Conservation (phyloP, 2,797 vertebrate species). For the Karalla daura region DNA sequence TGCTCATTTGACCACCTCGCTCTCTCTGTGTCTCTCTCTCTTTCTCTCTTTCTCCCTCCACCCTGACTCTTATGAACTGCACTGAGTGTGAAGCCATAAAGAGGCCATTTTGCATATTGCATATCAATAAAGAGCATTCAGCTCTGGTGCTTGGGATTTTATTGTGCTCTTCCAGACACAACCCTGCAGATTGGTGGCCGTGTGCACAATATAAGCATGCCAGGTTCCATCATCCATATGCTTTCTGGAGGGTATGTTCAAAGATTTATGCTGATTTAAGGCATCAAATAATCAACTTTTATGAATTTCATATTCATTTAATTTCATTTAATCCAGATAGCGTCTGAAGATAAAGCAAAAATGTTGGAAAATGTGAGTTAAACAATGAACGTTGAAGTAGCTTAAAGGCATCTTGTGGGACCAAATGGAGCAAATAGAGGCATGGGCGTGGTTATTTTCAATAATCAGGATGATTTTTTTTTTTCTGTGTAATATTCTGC, state of each 20-base stretch:
- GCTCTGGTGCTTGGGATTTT: conserved; percentile 36
- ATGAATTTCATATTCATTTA: no score
- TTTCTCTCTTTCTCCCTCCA: conserved; percentile 9
- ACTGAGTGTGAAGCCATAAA: conserved; percentile 61
- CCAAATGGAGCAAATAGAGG: conserved; percentile 9
- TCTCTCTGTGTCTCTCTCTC: no score
- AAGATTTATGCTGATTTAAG: conserved; percentile 2
- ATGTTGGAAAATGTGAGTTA: neutral
- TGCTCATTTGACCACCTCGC: conserved; percentile 5
- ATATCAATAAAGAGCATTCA: conserved; percentile 71
- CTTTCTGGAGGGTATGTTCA: conserved; percentile 26
- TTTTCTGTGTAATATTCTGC: neutral
- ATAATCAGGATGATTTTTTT: conserved; percentile 2
- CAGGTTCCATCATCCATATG: conserved; percentile 15
- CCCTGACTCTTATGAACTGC: conserved; percentile 46
- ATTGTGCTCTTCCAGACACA: conserved; percentile 34
- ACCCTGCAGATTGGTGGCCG: neutral
- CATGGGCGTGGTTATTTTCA: neutral
- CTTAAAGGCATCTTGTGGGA: conserved; percentile 3
- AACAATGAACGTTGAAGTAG: neutral
- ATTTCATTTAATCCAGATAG: no score
- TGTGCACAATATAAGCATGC: conserved; percentile 3
- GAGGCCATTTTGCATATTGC: conserved; percentile 73
- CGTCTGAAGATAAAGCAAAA: no score
- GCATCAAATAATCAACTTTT: neutral